phyloP scores from a whole-genome alignment of 2,888 invertebrate genomes.

The Dryomyza anilis region DNA sequence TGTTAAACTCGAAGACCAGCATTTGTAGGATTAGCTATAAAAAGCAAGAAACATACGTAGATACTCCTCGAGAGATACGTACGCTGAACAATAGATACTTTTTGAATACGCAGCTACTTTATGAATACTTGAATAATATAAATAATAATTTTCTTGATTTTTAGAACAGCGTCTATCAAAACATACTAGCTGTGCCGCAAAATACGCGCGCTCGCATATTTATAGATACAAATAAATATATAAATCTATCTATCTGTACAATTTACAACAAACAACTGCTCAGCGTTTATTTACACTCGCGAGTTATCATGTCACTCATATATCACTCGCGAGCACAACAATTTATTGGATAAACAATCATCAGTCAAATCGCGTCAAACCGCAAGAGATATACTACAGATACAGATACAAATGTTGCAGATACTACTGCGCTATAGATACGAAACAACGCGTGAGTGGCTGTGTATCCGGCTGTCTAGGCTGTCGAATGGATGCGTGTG shows the following conservation, averaged over 20 bases:
- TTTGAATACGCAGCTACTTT: neutral
- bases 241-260: neutral
- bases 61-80: neutral
- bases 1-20: neutral
- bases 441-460: neutral
- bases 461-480: slow-evolving; percentile 11
- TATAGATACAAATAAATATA: neutral
- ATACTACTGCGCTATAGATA: neutral
- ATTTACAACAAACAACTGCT: slow-evolving; percentile 19
- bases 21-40: slow-evolving; percentile 3
- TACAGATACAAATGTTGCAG: slow-evolving; percentile 1
- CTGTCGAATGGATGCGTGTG: slow-evolving; percentile 9
- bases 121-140: too few species aligned
- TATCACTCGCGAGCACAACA: slow-evolving; percentile 27
- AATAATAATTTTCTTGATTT: too few species aligned
- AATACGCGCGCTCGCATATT: neutral
- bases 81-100: neutral
- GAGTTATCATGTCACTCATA: slow-evolving; percentile 28
- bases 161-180: too few species aligned
- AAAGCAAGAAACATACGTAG: slow-evolving; percentile 3
- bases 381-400: too few species aligned
- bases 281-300: slow-evolving; percentile 22
- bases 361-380: slow-evolving; percentile 18
- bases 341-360: slow-evolving; percentile 32
- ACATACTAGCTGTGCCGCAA: neutral